phyloP scores from a whole-genome alignment of 2,888 invertebrate genomes.

The Hoplodrina blanda region DNA sequence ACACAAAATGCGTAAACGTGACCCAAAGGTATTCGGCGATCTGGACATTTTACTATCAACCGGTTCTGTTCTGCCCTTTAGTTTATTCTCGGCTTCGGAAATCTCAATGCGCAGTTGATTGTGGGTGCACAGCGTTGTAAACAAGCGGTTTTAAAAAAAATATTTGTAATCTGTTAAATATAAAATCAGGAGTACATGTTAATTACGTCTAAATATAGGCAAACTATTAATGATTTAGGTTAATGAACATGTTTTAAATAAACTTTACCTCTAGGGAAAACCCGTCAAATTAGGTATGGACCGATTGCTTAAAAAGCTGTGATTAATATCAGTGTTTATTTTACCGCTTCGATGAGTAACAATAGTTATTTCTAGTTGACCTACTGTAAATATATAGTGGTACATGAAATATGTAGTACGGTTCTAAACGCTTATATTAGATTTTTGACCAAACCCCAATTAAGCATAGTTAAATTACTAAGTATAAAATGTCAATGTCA shows the following conservation, averaged over 20 bases:
- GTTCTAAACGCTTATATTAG: too few relatives aligned
- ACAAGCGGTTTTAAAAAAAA: neutral
- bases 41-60: conserved; percentile 55
- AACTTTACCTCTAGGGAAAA: conserved; percentile 17
- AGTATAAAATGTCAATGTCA: conserved; percentile 2
- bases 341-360: conserved; percentile 1
- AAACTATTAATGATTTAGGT: neutral
- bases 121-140: conserved; percentile 11
- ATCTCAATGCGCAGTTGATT: conserved; percentile 27
- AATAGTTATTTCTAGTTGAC: too few relatives aligned
- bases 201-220: neutral
- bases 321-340: conserved; percentile 4
- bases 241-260: conserved; percentile 2
- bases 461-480: neutral
- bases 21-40: conserved; percentile 56
- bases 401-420: too few relatives aligned
- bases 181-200: neutral
- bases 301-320: neutral
- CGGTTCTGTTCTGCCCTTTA: conserved; percentile 57
- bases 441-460: neutral
- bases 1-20: conserved; percentile 53
- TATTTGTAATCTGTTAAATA: neutral
- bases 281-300: neutral
- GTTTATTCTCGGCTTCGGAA: conserved; percentile 29
- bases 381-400: too few relatives aligned